Conservation (phyloP, 2,113 vertebrate species). For the Vulpes lagopus region DNA sequence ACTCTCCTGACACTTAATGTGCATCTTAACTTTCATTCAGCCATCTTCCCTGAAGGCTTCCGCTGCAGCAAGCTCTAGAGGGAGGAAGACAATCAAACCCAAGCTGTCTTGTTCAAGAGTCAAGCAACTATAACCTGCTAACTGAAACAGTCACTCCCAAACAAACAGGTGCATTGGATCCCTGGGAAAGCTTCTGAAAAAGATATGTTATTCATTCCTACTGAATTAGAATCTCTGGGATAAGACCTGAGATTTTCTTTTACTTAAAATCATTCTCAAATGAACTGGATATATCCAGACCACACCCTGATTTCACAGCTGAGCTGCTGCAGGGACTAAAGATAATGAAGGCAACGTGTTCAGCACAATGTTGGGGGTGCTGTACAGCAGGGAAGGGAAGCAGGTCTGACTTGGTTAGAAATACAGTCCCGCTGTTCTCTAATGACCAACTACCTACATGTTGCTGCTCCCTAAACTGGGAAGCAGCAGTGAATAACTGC, state of each 20-base stretch:
- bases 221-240: background rate
- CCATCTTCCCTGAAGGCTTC: background rate
- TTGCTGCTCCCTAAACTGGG: background rate
- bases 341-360: background rate
- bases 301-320: background rate
- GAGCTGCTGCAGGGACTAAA: background rate
- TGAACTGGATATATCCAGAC: background rate
- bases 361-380: background rate
- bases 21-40: background rate
- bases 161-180: background rate
- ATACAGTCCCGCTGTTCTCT: background rate
- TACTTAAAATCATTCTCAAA: background rate
- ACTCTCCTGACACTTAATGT: background rate
- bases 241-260: background rate
- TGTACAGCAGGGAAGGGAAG: background rate
- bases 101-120: background rate
- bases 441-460: background rate
- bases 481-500: background rate
- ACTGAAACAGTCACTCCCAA: background rate
- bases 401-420: background rate
- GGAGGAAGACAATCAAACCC: background rate
- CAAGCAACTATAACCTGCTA: background rate
- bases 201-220: background rate
- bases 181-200: background rate
- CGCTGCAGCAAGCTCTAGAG: background rate